Conservation (phyloP, 2,113 vertebrate species). For the Lampris megalopsis region DNA sequence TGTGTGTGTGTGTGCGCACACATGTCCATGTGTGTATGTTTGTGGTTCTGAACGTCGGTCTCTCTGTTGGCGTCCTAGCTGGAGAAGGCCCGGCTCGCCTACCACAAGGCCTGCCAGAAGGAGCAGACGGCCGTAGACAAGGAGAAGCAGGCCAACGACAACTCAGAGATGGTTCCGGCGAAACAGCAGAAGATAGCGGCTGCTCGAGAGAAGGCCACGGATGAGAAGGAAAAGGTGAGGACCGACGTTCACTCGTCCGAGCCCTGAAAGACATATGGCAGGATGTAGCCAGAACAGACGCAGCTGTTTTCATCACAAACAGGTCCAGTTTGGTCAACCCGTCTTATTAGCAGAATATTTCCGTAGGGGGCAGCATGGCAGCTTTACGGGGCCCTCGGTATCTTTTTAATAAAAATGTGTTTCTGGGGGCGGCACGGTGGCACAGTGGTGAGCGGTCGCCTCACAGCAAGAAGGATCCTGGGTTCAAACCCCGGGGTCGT, state of each 20-base stretch:
- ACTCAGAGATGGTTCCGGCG: conserved; percentile 70
- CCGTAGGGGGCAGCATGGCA: no score
- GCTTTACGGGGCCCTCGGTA: no score
- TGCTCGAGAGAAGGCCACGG: conserved; percentile 68
- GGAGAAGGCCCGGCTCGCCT: conserved; percentile 76
- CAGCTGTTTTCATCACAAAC: no score
- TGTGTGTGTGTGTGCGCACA: conserved; percentile 26
- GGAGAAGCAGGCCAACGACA: conserved; percentile 79
- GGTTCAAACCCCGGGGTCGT: no score
- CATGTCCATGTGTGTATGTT: not conserved
- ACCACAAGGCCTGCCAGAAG: conserved; percentile 80
- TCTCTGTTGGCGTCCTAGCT: conserved; percentile 62
- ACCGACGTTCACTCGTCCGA: conserved; percentile 18
- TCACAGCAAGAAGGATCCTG: no score
- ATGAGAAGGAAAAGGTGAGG: conserved; percentile 78
- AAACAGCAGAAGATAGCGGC: conserved; percentile 79
- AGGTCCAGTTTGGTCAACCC: no score
- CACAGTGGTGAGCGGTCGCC: no score
- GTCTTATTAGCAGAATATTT: no score
- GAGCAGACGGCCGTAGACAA: conserved; percentile 73
- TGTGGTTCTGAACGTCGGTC: not conserved
- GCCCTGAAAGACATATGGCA: not conserved
- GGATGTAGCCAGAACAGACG: no score
- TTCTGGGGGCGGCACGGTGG: no score
- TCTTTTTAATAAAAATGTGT: no score